Evolutionary conservation across 2,113 vertebrate species (phyloP).

Genomic region (Sterrhoptilus dennistouni): DNA sequence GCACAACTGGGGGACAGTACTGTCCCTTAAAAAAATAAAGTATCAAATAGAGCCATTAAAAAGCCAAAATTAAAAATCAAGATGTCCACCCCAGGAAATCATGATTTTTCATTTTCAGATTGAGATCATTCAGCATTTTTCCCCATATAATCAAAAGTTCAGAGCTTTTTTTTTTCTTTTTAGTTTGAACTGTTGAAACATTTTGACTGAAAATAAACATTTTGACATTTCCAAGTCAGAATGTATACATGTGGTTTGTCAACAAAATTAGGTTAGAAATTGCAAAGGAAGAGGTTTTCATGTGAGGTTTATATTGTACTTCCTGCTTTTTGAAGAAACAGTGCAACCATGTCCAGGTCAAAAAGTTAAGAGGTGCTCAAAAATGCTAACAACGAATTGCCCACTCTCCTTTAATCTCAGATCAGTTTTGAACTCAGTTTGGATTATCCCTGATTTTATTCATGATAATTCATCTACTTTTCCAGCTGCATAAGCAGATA

Average conservation of each 20-base stretch:
- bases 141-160: neutral
- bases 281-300: slow-evolving; percentile 29
- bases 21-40: neutral
- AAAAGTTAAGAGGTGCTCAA: slow-evolving; percentile 45
- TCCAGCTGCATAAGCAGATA: neutral
- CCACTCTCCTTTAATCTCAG: neutral
- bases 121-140: neutral
- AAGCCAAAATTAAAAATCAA: neutral
- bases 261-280: slow-evolving; percentile 50
- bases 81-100: neutral
- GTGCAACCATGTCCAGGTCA: neutral
- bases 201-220: slow-evolving; percentile 52
- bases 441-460: neutral
- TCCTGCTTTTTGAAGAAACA: slow-evolving; percentile 47
- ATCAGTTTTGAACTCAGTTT: slow-evolving; percentile 1
- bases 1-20: neutral
- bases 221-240: slow-evolving; percentile 21
- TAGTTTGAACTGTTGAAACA: neutral
- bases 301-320: slow-evolving; percentile 44
- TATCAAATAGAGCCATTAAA: neutral
- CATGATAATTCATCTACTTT: neutral
- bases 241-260: slow-evolving; percentile 42
- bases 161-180: neutral
- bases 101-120: neutral
- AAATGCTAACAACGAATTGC: neutral